Percentiles rank a stretch among this genome's conserved stretches.
phyloP scores from a whole-genome alignment of 2,113 vertebrate species.

The Triplophysa siluroides region DNA sequence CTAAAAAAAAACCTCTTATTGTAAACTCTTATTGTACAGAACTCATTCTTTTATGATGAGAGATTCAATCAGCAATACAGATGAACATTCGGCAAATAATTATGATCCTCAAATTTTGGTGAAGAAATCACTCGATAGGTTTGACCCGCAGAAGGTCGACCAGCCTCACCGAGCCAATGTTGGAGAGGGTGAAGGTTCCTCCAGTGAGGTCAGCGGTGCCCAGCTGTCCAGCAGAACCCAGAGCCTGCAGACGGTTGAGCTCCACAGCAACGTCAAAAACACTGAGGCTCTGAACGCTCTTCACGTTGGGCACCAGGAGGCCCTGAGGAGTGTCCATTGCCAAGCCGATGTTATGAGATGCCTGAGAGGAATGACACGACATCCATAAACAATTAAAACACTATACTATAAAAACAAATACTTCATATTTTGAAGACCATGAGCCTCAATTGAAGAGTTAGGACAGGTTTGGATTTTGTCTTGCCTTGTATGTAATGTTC shows the following conservation, averaged over 20 bases:
- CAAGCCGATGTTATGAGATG: constrained; percentile 47
- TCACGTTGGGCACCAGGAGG: constrained; percentile 79
- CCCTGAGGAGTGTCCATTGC: constrained; percentile 54
- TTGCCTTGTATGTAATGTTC: constrained; percentile 91
- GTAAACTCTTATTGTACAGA: not conserved
- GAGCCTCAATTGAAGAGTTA: not conserved
- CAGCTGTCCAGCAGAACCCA: constrained; percentile 83
- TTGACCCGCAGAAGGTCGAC: not conserved
- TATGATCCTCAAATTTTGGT: not conserved
- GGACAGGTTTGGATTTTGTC: not conserved
- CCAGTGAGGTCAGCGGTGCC: constrained; percentile 83
- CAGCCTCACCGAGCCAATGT: constrained; percentile 89
- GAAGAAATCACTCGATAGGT: not conserved
- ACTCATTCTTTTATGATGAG: not conserved
- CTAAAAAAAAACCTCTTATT: constrained; percentile 67
- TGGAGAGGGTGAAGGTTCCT: constrained; percentile 92
- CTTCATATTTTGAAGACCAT: not conserved
- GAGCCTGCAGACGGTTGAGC: constrained; percentile 84
- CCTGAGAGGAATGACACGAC: constrained; percentile 15
- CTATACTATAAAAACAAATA: not conserved
- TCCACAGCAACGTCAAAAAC: constrained; percentile 87
- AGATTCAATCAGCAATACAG: constrained; percentile 5
- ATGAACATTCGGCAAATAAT: not conserved
- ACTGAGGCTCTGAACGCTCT: constrained; percentile 85
- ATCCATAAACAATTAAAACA: not conserved